Evolutionary conservation across 2,113 vertebrate species (phyloP).

Genomic region (Rhizomys pruinosus): DNA sequence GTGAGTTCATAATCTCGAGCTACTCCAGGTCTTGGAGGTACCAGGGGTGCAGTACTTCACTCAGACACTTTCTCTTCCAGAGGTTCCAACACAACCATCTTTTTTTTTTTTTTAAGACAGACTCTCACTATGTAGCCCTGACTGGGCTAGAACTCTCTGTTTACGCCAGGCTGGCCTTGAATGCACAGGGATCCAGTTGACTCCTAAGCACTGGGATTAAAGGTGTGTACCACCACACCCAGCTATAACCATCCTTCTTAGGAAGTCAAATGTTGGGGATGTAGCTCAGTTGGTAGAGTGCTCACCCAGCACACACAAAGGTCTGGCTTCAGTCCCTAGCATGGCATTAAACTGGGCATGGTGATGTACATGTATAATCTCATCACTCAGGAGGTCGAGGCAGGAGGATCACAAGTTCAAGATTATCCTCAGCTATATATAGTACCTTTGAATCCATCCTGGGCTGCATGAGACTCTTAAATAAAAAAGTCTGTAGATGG

Average conservation of each 20-base stretch:
- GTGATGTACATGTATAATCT: not conserved
- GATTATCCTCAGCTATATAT: not conserved
- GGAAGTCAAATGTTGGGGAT: not conserved
- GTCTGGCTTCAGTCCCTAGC: not conserved
- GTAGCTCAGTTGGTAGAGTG: not conserved
- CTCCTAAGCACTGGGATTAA: too few species aligned
- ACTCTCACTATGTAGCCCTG: too few species aligned
- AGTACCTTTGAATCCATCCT: not conserved
- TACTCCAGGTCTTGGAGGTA: not conserved
- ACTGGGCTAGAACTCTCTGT: too few species aligned
- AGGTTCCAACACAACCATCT: not conserved
- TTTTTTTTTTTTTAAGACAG: too few species aligned
- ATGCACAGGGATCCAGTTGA: too few species aligned
- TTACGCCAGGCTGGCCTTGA: too few species aligned
- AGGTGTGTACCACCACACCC: too few species aligned
- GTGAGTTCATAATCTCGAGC: not conserved
- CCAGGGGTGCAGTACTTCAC: accelerated
- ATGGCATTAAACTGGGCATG: not conserved
- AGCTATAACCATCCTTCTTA: not conserved
- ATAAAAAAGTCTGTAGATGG: not conserved
- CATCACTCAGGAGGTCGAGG: not conserved
- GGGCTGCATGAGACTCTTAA: not conserved
- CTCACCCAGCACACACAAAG: not conserved
- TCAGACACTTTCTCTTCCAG: not conserved
- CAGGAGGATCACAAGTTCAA: not conserved